Evolutionary conservation across 2,888 invertebrate genomes (phyloP).

Genomic region (Myopa tessellatipennis): DNA sequence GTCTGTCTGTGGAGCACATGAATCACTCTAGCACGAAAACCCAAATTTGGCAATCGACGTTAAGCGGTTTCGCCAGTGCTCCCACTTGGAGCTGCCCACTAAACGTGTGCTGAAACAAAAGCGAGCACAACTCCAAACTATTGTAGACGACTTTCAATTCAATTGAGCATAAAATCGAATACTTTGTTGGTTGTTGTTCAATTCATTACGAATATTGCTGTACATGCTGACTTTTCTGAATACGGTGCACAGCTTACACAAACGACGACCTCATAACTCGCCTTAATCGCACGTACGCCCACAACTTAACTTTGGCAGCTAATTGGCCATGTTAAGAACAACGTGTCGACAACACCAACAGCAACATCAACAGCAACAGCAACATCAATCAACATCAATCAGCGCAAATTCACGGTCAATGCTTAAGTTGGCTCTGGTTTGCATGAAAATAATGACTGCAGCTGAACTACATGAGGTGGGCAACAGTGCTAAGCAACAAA

Average conservation of each 20-base stretch:
- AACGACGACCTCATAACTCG: not conserved
- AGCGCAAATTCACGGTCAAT: constrained; percentile 6
- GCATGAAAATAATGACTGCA: not conserved
- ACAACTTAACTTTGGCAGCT: not conserved
- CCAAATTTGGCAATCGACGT: constrained; percentile 29
- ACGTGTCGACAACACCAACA: not conserved
- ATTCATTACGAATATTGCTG: not conserved
- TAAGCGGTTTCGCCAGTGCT: constrained; percentile 9
- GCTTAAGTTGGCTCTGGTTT: not conserved
- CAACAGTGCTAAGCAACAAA: too few species aligned
- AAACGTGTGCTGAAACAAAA: not conserved
- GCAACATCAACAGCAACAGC: not conserved
- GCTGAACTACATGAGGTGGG: too few species aligned
- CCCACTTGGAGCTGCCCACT: constrained; percentile 19
- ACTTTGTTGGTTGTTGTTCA: not conserved
- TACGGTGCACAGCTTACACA: not conserved
- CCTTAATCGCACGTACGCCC: not conserved
- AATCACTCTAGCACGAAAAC: constrained; percentile 25
- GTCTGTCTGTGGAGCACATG: not conserved
- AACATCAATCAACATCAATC: not conserved
- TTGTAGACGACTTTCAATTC: not conserved
- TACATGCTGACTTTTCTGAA: not conserved
- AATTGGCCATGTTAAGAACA: not conserved
- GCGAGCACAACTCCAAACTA: not conserved
- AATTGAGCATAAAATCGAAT: constrained; percentile 12